Evolutionary conservation across 2,797 vertebrate genomes (phyloP), one percentile per base, ranked within the genome.

Genomic region (Thunnus albacares): DNA sequence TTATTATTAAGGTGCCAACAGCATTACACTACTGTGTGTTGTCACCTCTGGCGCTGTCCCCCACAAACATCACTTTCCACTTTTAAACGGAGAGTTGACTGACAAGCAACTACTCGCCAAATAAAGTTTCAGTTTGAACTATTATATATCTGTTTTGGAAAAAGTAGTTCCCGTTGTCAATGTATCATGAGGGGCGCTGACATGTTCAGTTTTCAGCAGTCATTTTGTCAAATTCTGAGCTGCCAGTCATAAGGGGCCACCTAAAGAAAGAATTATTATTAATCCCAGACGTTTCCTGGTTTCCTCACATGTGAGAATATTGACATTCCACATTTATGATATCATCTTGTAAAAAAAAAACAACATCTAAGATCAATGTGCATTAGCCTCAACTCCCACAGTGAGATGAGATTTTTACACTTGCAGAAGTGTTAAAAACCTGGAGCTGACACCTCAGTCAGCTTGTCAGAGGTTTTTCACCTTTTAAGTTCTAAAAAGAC

Each of bases 371-470:
- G 68, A 49, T 65, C 4, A 0, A 74, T 64, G 20, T 47, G 47
- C 64, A 51, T 55, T 33, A 59, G 45, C 45, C 53, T 52, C 18
- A 17, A 38, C 49, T 63, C 17, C 30, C 3, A 35, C 59, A 13
- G 10, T 6, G 15, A 59, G 56, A 12, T 78, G 57, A 15, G 56
- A 71, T 76, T 72, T 60, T 67, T 72, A 10, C 22, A 51, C 45
- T 52, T 22, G 41, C 64, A 51, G 22, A 71, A 52, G 59, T 65
- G 56, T 70, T 24, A 28, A 81, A 78, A 65, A 51, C 22, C 30
- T 8, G 2, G 62, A 51, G 22, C 17, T 52, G 26, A 80, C 57
- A 30, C 51, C 35, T 67, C 22, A 12, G 30, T 67, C 22, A 12
- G 30, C 18, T 56, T 57, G 43, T 62, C 73, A 62, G 51, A 4